Conservation (phyloP, 1,140 invertebrate species). For the Orchestia grillus region DNA sequence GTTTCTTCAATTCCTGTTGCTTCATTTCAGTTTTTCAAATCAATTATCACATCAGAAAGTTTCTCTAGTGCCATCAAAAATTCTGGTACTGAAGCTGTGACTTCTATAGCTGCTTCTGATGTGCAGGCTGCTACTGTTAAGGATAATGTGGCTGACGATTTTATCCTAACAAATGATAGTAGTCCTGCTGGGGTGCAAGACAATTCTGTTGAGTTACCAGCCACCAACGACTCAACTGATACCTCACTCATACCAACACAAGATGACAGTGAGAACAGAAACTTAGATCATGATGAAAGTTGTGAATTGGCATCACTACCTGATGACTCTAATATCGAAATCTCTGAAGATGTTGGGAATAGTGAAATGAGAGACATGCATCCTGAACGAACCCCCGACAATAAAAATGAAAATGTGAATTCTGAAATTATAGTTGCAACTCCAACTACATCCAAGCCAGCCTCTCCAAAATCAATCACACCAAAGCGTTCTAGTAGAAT, state of each 20-base stretch:
- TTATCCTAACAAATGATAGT: background rate
- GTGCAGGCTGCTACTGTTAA: background rate
- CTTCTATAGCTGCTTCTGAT: background rate
- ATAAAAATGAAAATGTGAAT: background rate
- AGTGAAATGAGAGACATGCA: background rate
- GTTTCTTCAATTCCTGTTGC: slow-evolving; percentile 21
- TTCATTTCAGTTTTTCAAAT: slow-evolving; percentile 24
- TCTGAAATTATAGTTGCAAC: background rate
- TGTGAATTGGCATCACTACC: background rate
- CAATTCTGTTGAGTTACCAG: background rate
- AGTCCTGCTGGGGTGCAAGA: background rate
- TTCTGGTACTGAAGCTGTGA: background rate
- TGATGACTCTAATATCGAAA: background rate
- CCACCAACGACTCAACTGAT: background rate
- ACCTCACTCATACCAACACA: background rate
- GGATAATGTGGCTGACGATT: background rate
- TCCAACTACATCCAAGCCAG: background rate
- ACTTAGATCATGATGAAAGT: background rate
- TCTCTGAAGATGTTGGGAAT: background rate
- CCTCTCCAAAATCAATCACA: background rate
- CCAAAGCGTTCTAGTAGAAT: slow-evolving; percentile 31
- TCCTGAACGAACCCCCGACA: background rate
- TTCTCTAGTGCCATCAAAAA: background rate
- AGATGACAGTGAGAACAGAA: background rate
- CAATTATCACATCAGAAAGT: slow-evolving; percentile 22